These are phyloP conservation scores for Tipula unca DNA, from an alignment of 2,888 invertebrate species.

Conservation along the genomic window DNA sequence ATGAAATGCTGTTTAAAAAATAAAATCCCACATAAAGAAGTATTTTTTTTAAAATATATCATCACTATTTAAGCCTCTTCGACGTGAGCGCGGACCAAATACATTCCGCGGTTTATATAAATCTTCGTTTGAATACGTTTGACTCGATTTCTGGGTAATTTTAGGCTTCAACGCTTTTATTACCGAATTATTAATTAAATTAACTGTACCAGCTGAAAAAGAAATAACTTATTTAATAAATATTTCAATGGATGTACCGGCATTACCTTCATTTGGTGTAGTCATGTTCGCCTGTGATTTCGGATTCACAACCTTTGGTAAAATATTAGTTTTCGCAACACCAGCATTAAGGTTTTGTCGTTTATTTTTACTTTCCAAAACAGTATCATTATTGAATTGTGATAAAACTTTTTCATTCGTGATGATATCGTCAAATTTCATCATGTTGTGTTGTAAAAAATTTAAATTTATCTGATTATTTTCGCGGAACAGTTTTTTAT, in stretches of 20 bases:
- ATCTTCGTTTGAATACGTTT: constrained; percentile 61
- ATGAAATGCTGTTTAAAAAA: too few species aligned
- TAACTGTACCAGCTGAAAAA: neutral
- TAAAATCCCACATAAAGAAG: neutral
- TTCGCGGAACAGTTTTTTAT: neutral
- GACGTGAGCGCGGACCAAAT: neutral
- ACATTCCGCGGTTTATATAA: constrained; percentile 55
- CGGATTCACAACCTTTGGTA: neutral
- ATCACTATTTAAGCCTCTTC: neutral
- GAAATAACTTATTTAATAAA: neutral
- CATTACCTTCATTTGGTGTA: neutral
- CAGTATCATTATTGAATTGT: neutral
- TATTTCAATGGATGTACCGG: neutral
- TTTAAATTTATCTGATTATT: neutral
- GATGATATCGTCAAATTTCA: neutral
- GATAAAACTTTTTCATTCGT: neutral
- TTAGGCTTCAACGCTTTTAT: neutral
- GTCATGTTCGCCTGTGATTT: neutral
- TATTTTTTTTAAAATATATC: neutral
- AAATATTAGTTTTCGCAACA: neutral
- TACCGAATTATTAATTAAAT: neutral
- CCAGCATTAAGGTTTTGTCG: neutral
- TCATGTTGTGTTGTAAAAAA: neutral
- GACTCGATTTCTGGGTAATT: constrained; percentile 29
- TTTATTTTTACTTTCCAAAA: neutral